phyloP scores from a whole-genome alignment of 2,888 invertebrate species.

The Venusia cambrica region DNA sequence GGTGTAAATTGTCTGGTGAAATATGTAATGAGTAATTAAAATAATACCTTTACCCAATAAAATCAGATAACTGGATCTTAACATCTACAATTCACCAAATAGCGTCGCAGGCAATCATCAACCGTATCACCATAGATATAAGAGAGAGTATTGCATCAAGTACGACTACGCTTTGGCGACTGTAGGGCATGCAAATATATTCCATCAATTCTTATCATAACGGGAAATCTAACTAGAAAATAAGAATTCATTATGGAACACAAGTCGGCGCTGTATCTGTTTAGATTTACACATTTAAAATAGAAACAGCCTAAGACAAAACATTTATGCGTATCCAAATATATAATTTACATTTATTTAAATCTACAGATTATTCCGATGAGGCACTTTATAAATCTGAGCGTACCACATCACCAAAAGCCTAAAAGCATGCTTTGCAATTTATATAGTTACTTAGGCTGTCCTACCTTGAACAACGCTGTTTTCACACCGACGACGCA shows the following conservation, averaged over 20 bases:
- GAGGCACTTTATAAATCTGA: too few species aligned
- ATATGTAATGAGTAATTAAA: slow-evolving; percentile 47
- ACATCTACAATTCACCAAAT: slow-evolving; percentile 22
- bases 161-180: slow-evolving; percentile 7
- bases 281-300: slow-evolving; percentile 17
- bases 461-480: too few species aligned
- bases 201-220: slow-evolving; percentile 16
- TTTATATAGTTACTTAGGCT: slow-evolving; percentile 5
- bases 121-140: slow-evolving; percentile 16
- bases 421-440: slow-evolving; percentile 14
- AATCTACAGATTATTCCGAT: too few species aligned
- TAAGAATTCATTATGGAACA: slow-evolving; percentile 22
- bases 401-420: slow-evolving; percentile 2
- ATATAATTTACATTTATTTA: too few species aligned
- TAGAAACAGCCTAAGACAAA: slow-evolving; percentile 9
- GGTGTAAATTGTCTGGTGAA: slow-evolving; percentile 34
- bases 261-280: slow-evolving; percentile 38
- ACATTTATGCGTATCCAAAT: too few species aligned
- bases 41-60: slow-evolving; percentile 67
- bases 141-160: slow-evolving; percentile 12
- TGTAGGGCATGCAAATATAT: slow-evolving; percentile 24
- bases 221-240: slow-evolving; percentile 28
- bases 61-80: slow-evolving; percentile 34
- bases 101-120: slow-evolving; percentile 1
- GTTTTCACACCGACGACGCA: too few species aligned